Conservation (phyloP, 23 tunicate genomes). For the Oikopleura vanhoeffeni region DNA sequence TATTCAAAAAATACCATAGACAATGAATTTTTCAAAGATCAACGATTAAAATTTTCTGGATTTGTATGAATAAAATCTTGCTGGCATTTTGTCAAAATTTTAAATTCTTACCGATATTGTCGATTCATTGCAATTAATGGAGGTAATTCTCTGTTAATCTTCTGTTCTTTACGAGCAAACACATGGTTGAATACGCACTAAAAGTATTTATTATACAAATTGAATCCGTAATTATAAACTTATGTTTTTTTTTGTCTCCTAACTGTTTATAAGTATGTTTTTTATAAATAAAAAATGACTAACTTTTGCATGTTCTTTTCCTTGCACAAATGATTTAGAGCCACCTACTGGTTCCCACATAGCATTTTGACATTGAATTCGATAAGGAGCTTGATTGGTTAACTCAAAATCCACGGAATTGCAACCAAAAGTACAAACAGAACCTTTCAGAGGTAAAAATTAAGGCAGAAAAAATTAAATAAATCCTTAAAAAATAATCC, state of each 20-base stretch:
- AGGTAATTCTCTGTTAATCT: not conserved
- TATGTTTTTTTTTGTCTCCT: too few relatives aligned
- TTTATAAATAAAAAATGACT: not conserved
- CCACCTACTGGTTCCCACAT: constrained; percentile 9
- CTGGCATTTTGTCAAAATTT: too few relatives aligned
- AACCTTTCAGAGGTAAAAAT: not conserved
- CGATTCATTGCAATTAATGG: not conserved
- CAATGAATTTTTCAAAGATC: too few relatives aligned
- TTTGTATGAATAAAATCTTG: too few relatives aligned
- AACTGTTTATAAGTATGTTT: too few relatives aligned
- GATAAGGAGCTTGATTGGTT: not conserved
- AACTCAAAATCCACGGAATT: not conserved
- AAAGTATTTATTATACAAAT: not conserved
- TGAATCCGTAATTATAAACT: too few relatives aligned
- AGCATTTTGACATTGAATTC: not conserved
- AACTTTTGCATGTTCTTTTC: not conserved
- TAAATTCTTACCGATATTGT: constrained; percentile 1
- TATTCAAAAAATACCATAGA: too few relatives aligned
- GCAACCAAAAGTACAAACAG: constrained; percentile 8
- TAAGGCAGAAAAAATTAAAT: too few relatives aligned
- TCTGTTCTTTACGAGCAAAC: not conserved
- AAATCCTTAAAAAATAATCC: too few relatives aligned
- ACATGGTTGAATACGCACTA: constrained; percentile 14
- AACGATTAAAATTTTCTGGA: too few relatives aligned
- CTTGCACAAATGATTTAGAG: not conserved